Conservation (phyloP, 2,113 vertebrate genomes). For the Himantopus leucocephalus region DNA sequence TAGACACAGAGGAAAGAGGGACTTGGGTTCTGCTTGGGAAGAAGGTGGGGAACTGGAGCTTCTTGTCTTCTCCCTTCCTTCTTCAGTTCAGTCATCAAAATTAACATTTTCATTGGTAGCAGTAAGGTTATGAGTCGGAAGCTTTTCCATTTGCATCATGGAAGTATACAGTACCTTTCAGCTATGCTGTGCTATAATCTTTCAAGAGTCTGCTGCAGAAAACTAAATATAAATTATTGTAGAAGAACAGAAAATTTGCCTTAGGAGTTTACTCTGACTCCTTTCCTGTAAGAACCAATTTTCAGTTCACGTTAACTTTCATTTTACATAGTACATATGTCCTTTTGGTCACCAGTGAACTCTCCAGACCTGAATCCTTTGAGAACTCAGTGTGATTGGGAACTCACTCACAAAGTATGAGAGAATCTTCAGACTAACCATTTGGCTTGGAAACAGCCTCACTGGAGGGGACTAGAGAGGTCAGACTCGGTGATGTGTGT, state of each 20-base stretch:
- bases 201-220: not conserved
- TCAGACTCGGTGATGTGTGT: not conserved
- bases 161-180: not conserved
- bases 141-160: not conserved
- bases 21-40: not conserved
- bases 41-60: not conserved
- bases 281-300: not conserved
- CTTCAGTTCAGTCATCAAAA: not conserved
- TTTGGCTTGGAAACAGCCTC: not conserved
- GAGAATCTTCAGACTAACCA: not conserved
- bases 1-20: not conserved
- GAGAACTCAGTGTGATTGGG: not conserved
- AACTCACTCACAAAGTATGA: accelerated
- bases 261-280: not conserved
- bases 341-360: not conserved
- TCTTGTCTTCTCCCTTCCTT: not conserved
- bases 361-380: not conserved
- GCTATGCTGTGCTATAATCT: not conserved
- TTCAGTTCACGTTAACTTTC: not conserved
- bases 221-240: not conserved
- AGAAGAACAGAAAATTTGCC: not conserved
- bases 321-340: not conserved
- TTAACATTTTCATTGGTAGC: not conserved
- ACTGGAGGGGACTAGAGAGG: not conserved
- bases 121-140: not conserved